Percentiles rank a stretch among this genome's conserved stretches.
Conservation (phyloP, 2,797 vertebrate species). For the Sebastiscus tertius region DNA sequence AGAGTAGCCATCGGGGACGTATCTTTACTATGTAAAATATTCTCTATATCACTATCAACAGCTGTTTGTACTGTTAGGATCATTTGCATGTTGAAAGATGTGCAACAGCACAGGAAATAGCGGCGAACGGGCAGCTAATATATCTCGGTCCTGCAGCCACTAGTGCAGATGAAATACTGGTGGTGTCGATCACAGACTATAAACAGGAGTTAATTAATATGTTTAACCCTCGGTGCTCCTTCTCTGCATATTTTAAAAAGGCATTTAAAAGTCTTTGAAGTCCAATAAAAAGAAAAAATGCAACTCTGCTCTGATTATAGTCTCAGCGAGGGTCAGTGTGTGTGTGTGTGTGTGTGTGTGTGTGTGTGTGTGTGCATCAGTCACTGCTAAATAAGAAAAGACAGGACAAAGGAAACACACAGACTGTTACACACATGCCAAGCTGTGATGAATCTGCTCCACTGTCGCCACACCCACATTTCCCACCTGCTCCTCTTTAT, state of each 20-base stretch:
- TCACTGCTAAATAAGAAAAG: constrained; percentile 46
- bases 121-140: background rate
- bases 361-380: constrained; percentile 26
- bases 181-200: background rate
- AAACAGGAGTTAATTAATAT: background rate
- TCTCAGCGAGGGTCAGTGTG: background rate
- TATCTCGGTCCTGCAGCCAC: constrained; percentile 15
- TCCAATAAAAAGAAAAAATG: background rate
- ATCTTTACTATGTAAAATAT: background rate
- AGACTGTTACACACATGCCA: constrained; percentile 59
- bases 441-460: constrained; percentile 72
- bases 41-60: background rate
- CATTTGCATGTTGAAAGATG: background rate
- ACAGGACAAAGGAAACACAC: constrained; percentile 69
- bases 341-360: constrained; percentile 1
- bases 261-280: background rate
- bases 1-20: background rate
- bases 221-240: background rate
- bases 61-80: background rate
- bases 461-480: constrained; percentile 47
- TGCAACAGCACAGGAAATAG: background rate
- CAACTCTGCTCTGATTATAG: background rate
- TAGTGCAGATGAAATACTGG: background rate
- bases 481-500: constrained; percentile 69
- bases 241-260: background rate